phyloP scores from a whole-genome alignment of 2,888 invertebrate genomes.

The Eupithecia inturbata region DNA sequence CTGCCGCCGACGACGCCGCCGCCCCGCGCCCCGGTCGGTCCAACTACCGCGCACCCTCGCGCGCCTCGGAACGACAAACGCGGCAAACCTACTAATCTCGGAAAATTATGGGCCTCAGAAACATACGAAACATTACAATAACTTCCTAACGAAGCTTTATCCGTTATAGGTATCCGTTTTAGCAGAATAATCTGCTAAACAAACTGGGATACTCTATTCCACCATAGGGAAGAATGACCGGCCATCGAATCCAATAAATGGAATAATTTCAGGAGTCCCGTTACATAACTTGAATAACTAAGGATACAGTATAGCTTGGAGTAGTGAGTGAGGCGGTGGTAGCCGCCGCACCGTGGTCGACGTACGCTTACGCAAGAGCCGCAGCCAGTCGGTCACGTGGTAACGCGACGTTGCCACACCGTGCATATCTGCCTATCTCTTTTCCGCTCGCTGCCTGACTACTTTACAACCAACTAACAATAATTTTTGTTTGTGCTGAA shows the following conservation, averaged over 20 bases:
- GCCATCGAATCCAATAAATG: neutral
- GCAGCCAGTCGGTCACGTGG: conserved; percentile 80
- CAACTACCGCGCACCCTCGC: conserved; percentile 30
- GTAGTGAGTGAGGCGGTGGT: conserved; percentile 46
- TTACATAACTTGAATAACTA: conserved; percentile 20
- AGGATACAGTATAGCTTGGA: conserved; percentile 42
- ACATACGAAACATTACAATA: neutral
- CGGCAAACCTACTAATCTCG: neutral
- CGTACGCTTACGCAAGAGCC: conserved; percentile 82
- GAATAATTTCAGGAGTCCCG: neutral
- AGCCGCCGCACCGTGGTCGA: conserved; percentile 66
- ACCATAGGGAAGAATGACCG: neutral
- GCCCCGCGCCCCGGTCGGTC: conserved; percentile 43
- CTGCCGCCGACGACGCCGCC: conserved; percentile 48
- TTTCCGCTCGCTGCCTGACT: conserved; percentile 67
- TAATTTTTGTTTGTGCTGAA: conserved; percentile 80
- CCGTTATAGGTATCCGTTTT: neutral
- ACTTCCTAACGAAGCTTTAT: neutral
- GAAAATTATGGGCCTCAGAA: neutral
- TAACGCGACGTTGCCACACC: conserved; percentile 76
- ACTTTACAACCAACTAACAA: conserved; percentile 69
- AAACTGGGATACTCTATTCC: neutral
- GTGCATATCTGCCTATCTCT: conserved; percentile 64
- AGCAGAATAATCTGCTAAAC: neutral
- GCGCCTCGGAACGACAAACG: neutral